Evolutionary conservation across 2,888 invertebrate genomes (phyloP).

Genomic region (Phytoseiulus persimilis): DNA sequence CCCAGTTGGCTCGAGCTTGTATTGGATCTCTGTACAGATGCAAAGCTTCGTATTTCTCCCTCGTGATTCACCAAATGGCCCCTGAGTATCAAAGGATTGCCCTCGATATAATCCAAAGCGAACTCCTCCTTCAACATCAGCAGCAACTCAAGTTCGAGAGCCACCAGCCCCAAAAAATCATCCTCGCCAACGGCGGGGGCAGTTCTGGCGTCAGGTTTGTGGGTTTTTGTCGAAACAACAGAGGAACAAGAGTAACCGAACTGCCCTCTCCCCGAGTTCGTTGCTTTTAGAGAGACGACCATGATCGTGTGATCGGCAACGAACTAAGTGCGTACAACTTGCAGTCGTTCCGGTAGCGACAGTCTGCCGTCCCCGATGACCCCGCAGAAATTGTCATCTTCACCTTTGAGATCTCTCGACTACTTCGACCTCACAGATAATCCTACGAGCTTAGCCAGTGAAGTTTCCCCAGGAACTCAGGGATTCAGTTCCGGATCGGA

Average conservation of each 20-base stretch:
- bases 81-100: conserved; percentile 24
- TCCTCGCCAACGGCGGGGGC: conserved; percentile 9
- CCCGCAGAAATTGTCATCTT: conserved; percentile 9
- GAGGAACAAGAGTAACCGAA: no score
- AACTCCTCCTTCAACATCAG: conserved; percentile 32
- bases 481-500: neutral
- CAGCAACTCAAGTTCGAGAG: neutral
- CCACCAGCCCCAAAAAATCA: neutral
- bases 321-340: neutral
- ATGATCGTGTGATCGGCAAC: no score
- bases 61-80: conserved; percentile 34
- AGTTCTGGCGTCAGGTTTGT: conserved; percentile 33
- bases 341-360: conserved; percentile 37
- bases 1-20: conserved; percentile 19
- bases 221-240: neutral
- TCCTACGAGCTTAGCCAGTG: neutral
- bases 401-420: neutral
- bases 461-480: neutral
- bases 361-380: conserved; percentile 33
- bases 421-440: neutral
- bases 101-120: conserved; percentile 27
- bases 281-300: no score
- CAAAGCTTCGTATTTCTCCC: conserved; percentile 25
- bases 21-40: conserved; percentile 37
- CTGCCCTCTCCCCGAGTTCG: no score